A percentile compares a stretch with the other conserved stretches of the same genome.
These are phyloP conservation scores for Blera fallax DNA, from an alignment of 2,888 invertebrate species.

Conservation along the genomic window DNA sequence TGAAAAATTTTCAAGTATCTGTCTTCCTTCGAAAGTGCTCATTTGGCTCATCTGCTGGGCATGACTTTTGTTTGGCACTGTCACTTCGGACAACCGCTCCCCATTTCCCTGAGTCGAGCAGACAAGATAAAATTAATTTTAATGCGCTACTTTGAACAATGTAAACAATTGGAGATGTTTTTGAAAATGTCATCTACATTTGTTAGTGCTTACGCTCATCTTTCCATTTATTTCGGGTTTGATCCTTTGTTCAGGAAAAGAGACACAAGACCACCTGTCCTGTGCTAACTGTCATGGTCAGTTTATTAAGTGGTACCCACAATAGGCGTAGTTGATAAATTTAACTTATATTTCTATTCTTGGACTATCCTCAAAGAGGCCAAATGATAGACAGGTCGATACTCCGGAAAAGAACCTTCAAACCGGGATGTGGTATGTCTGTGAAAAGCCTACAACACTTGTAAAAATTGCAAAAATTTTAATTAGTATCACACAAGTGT, in stretches of 20 bases:
- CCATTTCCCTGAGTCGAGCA: not conserved
- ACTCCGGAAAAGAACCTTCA: too few relatives aligned
- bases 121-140: slow-evolving; percentile 8
- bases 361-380: too few relatives aligned
- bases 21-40: not conserved
- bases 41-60: not conserved
- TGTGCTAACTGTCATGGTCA: too few relatives aligned
- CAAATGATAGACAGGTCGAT: too few relatives aligned
- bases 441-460: too few relatives aligned
- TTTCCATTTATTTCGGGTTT: too few relatives aligned
- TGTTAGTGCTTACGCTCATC: not conserved
- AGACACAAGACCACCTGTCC: too few relatives aligned
- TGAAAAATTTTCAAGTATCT: not conserved
- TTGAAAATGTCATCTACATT: not conserved
- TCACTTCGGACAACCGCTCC: not conserved
- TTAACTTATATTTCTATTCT: too few relatives aligned
- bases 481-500: not conserved
- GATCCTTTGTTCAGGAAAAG: too few relatives aligned
- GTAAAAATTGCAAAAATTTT: not conserved
- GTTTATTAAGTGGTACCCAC: too few relatives aligned
- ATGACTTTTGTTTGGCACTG: slow-evolving; percentile 1
- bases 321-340: too few relatives aligned
- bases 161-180: not conserved
- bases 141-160: not conserved
- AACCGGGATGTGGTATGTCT: too few relatives aligned